Evolutionary conservation across 2,797 vertebrate species (phyloP), one percentile per base, ranked within the genome.

Genomic region (Threskiornis aethiopicus): DNA sequence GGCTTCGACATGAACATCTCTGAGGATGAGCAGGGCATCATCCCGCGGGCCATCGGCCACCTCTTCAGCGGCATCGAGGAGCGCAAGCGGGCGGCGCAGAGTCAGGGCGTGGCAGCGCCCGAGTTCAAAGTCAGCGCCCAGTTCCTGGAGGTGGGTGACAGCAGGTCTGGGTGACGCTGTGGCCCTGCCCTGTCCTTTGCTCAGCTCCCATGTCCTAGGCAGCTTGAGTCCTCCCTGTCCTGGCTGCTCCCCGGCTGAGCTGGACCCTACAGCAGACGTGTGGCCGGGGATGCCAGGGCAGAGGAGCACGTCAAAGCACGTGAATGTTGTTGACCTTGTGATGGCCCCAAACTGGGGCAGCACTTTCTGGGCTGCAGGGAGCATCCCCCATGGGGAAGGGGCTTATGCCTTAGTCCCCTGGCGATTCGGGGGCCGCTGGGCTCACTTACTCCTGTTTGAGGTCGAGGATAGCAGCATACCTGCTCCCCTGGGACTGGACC

Each of bases 41-140:
- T 99, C 94, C 99, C 99, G 0, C 98, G 99, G 29, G 99, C 99
- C n/a, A 99, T 99, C 16, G 91, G 97, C 24, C 99, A 99, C 80
- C 98, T 99, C 91, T 99, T 99, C 75, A 97, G 98, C 20, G 99
- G 99, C 91, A 99, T 99, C 25, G 98, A 99, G 33, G 98, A 89
- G 89, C 98, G 99, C 72, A 98, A 95, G 93, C 80, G 31, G 4
- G 97, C 73, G 1, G 99, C 99, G 0, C 98, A 98, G 97, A 98
- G 98, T 31, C 94, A 95, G 4, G 99, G 99, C 1, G 14, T 87
- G 49, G 97, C 98, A 0, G 98, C 98, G 0, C 99, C 99, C 0
- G 99, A 99, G 93, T 99, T 99, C 96, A 99, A 99, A 99, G 99
- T 99, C 99, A 99, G 98, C 84, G 99, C 99, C 44, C 99, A 99